phyloP scores from a whole-genome alignment of 2,113 vertebrate species.

The Tamias sibiricus region DNA sequence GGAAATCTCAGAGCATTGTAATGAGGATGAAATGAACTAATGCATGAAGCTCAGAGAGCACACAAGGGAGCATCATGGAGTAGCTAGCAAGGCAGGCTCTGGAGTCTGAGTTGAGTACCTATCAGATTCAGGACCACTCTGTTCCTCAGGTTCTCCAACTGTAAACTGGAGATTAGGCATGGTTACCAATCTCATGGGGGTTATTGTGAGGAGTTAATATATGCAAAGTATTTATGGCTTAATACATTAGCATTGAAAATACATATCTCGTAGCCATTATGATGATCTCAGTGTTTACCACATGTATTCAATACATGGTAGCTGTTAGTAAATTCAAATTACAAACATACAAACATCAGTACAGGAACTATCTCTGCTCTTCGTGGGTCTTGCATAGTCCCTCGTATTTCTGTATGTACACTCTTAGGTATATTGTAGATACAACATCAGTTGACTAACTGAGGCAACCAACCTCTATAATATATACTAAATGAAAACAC shows the following conservation, averaged over 20 bases:
- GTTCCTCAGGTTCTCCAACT: neutral
- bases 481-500: conserved; percentile 32
- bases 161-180: neutral
- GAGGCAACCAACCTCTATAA: neutral
- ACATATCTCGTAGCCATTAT: neutral
- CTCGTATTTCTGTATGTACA: neutral
- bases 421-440: neutral
- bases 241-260: neutral
- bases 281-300: neutral
- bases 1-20: neutral
- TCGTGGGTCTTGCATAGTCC: neutral
- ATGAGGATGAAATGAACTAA: neutral
- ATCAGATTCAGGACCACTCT: neutral
- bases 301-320: neutral
- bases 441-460: neutral
- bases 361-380: neutral
- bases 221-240: neutral
- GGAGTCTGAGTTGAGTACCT: neutral
- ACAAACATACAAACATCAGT: neutral
- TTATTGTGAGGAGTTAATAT: neutral
- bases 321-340: neutral
- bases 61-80: neutral
- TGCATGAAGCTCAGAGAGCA: neutral
- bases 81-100: neutral
- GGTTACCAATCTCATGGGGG: neutral